Conservation (phyloP, 1,140 invertebrate genomes). For the Grapholita molesta region DNA sequence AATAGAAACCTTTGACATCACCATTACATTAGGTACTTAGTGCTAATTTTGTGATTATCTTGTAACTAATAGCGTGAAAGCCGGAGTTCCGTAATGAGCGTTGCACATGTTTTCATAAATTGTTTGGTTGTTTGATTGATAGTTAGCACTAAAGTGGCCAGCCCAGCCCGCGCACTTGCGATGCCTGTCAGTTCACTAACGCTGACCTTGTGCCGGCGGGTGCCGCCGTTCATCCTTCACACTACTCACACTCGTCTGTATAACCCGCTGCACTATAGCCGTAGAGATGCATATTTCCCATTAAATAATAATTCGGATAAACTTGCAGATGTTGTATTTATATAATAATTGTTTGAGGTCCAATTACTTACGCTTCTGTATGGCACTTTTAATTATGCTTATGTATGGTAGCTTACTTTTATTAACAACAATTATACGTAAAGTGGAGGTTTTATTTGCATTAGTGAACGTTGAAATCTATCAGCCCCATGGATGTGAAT, state of each 20-base stretch:
- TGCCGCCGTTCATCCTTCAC: neutral
- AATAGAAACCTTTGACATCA: neutral
- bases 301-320: too few species aligned
- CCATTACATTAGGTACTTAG: neutral
- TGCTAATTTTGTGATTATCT: neutral
- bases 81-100: conserved; percentile 28
- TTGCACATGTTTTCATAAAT: conserved; percentile 24
- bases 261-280: neutral
- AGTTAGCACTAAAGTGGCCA: conserved; percentile 1
- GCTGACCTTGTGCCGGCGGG: conserved; percentile 3
- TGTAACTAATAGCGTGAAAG: conserved; percentile 28
- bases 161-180: neutral
- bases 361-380: too few species aligned
- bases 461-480: too few species aligned
- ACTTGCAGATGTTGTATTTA: too few species aligned
- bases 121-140: conserved; percentile 8
- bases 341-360: too few species aligned
- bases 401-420: too few species aligned
- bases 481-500: neutral
- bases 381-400: too few species aligned
- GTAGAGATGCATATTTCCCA: too few species aligned
- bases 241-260: neutral
- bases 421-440: too few species aligned
- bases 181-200: neutral
- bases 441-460: too few species aligned